phyloP scores from a whole-genome alignment of 2,797 vertebrate species.

The Microcaecilia unicolor region DNA sequence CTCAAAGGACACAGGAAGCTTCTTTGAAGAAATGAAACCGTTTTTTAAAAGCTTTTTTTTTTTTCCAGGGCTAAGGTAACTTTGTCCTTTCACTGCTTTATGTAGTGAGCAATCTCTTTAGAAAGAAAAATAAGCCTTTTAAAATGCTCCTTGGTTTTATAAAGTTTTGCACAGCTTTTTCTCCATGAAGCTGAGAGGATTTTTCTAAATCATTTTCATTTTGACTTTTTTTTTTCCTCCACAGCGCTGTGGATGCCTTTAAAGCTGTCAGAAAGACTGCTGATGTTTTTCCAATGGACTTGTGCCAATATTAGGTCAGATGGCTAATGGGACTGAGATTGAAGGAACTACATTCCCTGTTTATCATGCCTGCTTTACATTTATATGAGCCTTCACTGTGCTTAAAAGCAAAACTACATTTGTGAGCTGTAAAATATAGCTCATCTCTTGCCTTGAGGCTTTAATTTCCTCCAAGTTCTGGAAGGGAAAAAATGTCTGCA shows the following conservation, averaged over 20 bases:
- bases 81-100: slow-evolving; percentile 25
- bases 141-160: slow-evolving; percentile 1
- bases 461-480: neutral
- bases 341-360: slow-evolving; percentile 22
- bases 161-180: slow-evolving; percentile 14
- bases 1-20: slow-evolving; percentile 35
- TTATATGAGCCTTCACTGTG: slow-evolving; percentile 30
- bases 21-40: slow-evolving; percentile 37
- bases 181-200: neutral
- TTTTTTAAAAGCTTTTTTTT: slow-evolving; percentile 18
- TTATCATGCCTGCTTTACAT: slow-evolving; percentile 35
- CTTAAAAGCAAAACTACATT: slow-evolving; percentile 16
- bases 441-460: neutral
- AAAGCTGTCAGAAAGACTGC: slow-evolving; percentile 1
- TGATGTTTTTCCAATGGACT: slow-evolving; percentile 13
- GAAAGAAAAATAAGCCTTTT: slow-evolving; percentile 10
- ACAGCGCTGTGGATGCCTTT: slow-evolving; percentile 1
- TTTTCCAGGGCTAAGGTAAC: neutral
- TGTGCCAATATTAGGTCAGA: slow-evolving; percentile 28
- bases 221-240: slow-evolving; percentile 9
- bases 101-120: slow-evolving; percentile 16
- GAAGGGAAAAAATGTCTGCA: too few relatives aligned
- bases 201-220: slow-evolving; percentile 1
- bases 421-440: too few relatives aligned
- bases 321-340: slow-evolving; percentile 32